phyloP scores from a whole-genome alignment of 2,113 vertebrate species.

The Chiloscyllium plagiosum region DNA sequence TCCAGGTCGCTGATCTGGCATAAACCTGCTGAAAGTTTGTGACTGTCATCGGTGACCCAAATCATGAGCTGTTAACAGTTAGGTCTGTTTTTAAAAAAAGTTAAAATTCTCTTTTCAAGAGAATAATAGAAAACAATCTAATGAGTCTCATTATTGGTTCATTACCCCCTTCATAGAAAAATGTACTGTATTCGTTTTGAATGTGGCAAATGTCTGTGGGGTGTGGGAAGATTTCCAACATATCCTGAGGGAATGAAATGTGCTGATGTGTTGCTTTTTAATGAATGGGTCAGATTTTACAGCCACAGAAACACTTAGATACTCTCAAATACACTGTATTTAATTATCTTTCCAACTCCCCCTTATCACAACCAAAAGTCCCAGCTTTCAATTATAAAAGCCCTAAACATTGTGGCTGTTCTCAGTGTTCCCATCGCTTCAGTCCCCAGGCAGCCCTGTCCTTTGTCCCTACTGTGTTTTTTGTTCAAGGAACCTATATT shows the following conservation, averaged over 20 bases:
- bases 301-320: not conserved
- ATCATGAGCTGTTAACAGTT: not conserved
- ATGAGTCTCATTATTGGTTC: not conserved
- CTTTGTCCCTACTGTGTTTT: not conserved
- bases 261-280: slow-evolving; percentile 25
- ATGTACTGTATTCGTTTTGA: not conserved
- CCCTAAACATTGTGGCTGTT: not conserved
- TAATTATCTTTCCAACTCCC: not conserved
- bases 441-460: not conserved
- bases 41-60: not conserved
- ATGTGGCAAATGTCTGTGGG: not conserved
- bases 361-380: not conserved
- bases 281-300: not conserved
- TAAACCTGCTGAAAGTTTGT: not conserved
- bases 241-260: not conserved
- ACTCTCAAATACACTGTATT: not conserved
- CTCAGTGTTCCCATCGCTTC: not conserved
- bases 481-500: not conserved
- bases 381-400: not conserved
- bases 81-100: not conserved
- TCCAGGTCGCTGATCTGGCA: not conserved
- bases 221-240: not conserved
- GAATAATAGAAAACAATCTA: not conserved
- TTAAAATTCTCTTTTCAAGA: not conserved
- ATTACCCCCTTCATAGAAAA: not conserved